phyloP scores from a whole-genome alignment of 1,140 invertebrate species.

The Phthorimaea operculella region DNA sequence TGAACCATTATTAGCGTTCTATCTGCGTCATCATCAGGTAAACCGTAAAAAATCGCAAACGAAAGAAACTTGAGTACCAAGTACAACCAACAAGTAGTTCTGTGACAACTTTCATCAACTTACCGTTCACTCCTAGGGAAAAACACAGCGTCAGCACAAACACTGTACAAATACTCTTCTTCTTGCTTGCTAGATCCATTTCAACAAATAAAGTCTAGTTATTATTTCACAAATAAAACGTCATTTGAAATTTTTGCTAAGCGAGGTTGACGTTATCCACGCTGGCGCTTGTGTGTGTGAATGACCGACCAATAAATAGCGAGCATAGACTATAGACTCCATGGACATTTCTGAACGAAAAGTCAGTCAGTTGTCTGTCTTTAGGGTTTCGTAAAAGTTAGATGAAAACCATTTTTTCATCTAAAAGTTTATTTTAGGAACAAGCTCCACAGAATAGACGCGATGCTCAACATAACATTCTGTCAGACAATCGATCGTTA shows the following conservation, averaged over 20 bases:
- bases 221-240: neutral
- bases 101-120: neutral
- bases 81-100: neutral
- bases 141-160: neutral
- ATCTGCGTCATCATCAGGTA: neutral
- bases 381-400: too few species aligned
- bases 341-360: neutral
- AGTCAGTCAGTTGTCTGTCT: neutral
- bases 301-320: neutral
- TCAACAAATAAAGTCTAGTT: neutral
- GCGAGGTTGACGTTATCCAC: neutral
- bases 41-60: neutral
- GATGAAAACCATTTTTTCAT: too few species aligned
- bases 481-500: too few species aligned
- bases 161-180: neutral
- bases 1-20: neutral
- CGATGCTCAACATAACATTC: too few species aligned
- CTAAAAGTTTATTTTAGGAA: too few species aligned
- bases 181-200: neutral
- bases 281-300: conserved; percentile 1
- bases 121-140: neutral
- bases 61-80: neutral
- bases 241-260: neutral
- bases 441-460: too few species aligned
- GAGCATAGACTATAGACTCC: neutral